These are phyloP conservation scores for Sinocyclocheilus anshuiensis DNA, from an alignment of 2,113 vertebrate genomes.

Conservation along the genomic window DNA sequence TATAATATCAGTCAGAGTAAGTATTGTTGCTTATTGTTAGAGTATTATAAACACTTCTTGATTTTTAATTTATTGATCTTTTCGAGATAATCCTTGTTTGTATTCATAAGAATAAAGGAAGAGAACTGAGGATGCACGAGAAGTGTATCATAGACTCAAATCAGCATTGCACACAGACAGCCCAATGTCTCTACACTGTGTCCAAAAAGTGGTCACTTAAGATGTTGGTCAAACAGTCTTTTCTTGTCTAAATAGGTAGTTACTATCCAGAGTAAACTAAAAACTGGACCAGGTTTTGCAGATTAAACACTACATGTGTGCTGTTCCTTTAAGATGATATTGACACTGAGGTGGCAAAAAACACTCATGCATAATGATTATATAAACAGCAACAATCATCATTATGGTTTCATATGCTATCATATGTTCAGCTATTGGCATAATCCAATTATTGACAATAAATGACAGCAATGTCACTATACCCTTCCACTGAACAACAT, in stretches of 20 bases:
- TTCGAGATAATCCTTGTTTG: no score
- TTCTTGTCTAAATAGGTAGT: not conserved
- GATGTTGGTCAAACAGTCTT: no score
- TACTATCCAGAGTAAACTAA: not conserved
- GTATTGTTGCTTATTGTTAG: not conserved
- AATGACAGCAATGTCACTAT: constrained; percentile 6
- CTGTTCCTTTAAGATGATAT: not conserved
- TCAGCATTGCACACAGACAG: no score
- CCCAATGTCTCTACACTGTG: no score
- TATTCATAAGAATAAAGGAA: no score
- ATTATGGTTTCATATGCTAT: not conserved
- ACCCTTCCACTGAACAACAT: not conserved
- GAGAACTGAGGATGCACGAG: no score
- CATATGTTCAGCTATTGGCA: not conserved
- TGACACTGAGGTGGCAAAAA: not conserved
- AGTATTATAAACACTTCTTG: not conserved
- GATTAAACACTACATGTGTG: not conserved
- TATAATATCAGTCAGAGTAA: constrained; percentile 51
- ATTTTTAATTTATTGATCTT: not conserved
- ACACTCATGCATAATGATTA: not conserved
- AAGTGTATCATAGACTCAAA: no score
- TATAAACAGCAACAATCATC: not conserved
- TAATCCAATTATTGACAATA: not conserved
- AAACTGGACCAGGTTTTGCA: not conserved
- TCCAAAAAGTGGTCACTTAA: no score